A percentile compares a stretch with the other conserved stretches of the same genome.
These are phyloP conservation scores for Isaurus tuberculatus DNA, from an alignment of 92 coral and sea anemone genomes.

Conservation along the genomic window DNA sequence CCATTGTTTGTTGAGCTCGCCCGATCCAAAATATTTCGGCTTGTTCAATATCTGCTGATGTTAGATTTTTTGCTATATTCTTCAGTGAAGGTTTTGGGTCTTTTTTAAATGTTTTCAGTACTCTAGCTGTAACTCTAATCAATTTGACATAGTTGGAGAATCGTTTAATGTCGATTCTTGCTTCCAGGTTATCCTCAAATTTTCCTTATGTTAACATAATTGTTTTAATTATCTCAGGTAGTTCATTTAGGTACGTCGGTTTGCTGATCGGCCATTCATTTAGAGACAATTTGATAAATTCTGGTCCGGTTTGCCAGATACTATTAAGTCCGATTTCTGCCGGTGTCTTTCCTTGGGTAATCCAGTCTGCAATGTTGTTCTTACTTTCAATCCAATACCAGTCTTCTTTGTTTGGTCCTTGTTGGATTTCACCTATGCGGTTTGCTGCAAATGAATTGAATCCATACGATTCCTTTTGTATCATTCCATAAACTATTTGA, in stretches of 20 bases:
- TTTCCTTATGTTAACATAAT: neutral
- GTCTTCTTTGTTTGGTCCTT: conserved; percentile 46
- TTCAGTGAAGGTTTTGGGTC: conserved; percentile 30
- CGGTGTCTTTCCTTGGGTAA: conserved; percentile 49
- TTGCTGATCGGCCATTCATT: conserved; percentile 39
- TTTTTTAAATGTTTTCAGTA: conserved; percentile 41
- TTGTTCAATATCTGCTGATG: neutral
- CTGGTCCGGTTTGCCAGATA: conserved; percentile 45
- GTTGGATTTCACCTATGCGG: conserved; percentile 58
- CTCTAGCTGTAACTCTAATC: conserved; percentile 60
- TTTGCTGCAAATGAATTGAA: conserved; percentile 67
- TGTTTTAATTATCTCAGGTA: neutral
- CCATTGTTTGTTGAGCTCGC: conserved; percentile 37
- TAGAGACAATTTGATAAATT: conserved; percentile 20
- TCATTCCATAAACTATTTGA: conserved; percentile 66
- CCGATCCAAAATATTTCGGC: conserved; percentile 49
- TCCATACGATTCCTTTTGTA: conserved; percentile 62
- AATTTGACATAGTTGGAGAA: conserved; percentile 49
- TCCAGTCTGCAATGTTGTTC: conserved; percentile 52
- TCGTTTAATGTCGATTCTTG: conserved; percentile 44
- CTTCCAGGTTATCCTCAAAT: neutral
- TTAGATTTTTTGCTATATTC: conserved; percentile 16
- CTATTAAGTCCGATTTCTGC: conserved; percentile 29
- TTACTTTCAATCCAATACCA: conserved; percentile 63
- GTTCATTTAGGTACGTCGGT: neutral